Evolutionary conservation across 2,888 invertebrate genomes (phyloP), one percentile per base, ranked within the genome.

Genomic region (Sycophila texana): DNA sequence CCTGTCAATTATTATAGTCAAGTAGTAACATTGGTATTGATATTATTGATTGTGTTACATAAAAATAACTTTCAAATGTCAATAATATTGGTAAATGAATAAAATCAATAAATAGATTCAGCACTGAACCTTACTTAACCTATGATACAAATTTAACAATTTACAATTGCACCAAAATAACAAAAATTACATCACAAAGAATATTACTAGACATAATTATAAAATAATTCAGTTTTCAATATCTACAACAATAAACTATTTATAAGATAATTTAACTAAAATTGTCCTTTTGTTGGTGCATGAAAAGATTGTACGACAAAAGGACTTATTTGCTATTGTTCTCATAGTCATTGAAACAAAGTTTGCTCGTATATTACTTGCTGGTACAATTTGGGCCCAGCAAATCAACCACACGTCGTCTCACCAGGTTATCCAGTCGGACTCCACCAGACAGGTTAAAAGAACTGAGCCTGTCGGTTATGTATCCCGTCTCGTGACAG

Each of bases 371-470:
- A 1, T 39, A 39, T 10, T 30, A 30, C 30, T 30, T 7, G 30
- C 20, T 3, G 20, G 0, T 20, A 18, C n/a, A 20, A 18, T 57
- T 3, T 13, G 20, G 12, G 2, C 20, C 13, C 57, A 57, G 20
- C 20, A 10, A 57, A 57, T 20, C 20, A 57, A 57, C 13, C 57
- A 57, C 47, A 49, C 30, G 49, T 10, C 70, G 18, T 14, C 58
- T 79, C 66, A 77, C 79, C 79, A 77, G 57, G 30, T 63, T 65
- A 22, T 73, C 68, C 55, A 66, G 22, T 2, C 47, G 75, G 20
- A 74, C 83, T 55, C 76, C 74, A 71, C 82, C 84, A 4, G 86
- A 87, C 80, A 87, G 84, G 83, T 88, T 86, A 82, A 87, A 85
- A 49, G 84, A 86, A 83, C 85, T 85, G 51, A 86, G 83, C 73